These are phyloP conservation scores for Cryptus viduatorius DNA, from an alignment of 2,888 invertebrate genomes.

Conservation along the genomic window DNA sequence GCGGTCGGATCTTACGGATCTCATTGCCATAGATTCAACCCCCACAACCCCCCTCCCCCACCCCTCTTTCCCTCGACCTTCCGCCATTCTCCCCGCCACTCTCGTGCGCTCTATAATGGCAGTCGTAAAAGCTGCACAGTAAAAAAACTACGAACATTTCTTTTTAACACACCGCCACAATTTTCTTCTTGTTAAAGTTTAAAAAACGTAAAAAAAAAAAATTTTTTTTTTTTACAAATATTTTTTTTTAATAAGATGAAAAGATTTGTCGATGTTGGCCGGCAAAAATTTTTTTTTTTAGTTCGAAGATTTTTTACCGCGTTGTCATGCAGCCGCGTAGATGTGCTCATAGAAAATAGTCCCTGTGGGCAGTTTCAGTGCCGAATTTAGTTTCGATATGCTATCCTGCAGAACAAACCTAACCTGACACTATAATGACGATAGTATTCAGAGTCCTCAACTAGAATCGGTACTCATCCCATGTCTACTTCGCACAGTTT, in stretches of 20 bases:
- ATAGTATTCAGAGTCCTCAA: constrained; percentile 20
- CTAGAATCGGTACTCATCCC: too few relatives aligned
- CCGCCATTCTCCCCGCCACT: neutral
- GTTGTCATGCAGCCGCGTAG: neutral
- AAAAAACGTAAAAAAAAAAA: too few relatives aligned
- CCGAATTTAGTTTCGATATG: neutral
- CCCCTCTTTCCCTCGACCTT: neutral
- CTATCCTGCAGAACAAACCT: neutral
- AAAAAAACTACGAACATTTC: neutral
- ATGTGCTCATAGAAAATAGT: neutral
- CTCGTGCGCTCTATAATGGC: neutral
- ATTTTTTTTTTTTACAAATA: too few relatives aligned
- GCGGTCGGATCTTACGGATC: constrained; percentile 4
- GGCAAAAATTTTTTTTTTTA: neutral
- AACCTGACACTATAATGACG: constrained; percentile 19
- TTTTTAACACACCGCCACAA: neutral
- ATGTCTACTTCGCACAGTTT: neutral
- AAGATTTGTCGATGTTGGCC: too few relatives aligned
- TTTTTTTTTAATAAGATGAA: too few relatives aligned
- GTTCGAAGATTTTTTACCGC: neutral
- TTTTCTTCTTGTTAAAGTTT: too few relatives aligned
- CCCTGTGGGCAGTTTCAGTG: neutral
- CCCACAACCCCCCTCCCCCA: too few relatives aligned
- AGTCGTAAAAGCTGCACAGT: neutral
- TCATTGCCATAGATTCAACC: constrained; percentile 1